Conservation (phyloP, 2,888 invertebrate species). For the Orgyia antiqua region DNA sequence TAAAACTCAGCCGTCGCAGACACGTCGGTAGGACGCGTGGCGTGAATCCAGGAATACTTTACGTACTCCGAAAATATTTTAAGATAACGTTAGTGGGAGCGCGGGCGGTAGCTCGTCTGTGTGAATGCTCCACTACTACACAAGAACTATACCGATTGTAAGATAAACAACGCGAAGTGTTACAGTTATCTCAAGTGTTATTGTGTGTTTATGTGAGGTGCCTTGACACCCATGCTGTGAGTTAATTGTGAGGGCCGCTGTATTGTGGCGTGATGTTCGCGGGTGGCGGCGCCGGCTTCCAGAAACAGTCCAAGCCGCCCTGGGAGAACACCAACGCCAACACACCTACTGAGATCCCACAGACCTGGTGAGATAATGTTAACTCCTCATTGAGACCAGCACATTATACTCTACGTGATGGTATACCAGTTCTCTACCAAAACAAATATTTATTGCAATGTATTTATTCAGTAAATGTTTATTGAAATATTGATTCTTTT, state of each 20-base stretch:
- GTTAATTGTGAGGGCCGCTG: constrained; percentile 6
- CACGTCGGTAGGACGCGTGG: constrained; percentile 25
- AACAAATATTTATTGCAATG: too few relatives aligned
- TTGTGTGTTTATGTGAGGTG: constrained; percentile 3
- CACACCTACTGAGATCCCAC: constrained; percentile 40
- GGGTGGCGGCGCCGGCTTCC: constrained; percentile 65
- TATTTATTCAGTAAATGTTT: too few relatives aligned
- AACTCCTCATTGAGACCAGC: constrained; percentile 4
- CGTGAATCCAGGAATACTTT: constrained; percentile 32
- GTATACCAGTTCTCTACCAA: too few relatives aligned
- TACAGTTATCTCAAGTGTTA: not conserved
- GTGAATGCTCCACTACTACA: constrained; percentile 9
- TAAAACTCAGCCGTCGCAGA: constrained; percentile 39
- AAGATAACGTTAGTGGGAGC: constrained; percentile 26
- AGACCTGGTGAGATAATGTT: constrained; percentile 58
- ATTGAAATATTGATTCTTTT: too few relatives aligned
- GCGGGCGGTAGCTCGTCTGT: constrained; percentile 12
- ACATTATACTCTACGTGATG: too few relatives aligned
- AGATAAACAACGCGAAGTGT: constrained; percentile 14
- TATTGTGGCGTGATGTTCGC: constrained; percentile 48
- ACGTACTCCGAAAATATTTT: constrained; percentile 36
- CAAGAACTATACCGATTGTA: constrained; percentile 16
- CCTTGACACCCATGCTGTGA: constrained; percentile 3
- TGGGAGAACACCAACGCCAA: constrained; percentile 51
- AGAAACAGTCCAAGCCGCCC: constrained; percentile 65